A percentile compares a stretch with the other conserved stretches of the same genome.
These are phyloP conservation scores for Pachyuromys duprasi DNA, from an alignment of 2,797 vertebrate genomes.

Conservation along the genomic window DNA sequence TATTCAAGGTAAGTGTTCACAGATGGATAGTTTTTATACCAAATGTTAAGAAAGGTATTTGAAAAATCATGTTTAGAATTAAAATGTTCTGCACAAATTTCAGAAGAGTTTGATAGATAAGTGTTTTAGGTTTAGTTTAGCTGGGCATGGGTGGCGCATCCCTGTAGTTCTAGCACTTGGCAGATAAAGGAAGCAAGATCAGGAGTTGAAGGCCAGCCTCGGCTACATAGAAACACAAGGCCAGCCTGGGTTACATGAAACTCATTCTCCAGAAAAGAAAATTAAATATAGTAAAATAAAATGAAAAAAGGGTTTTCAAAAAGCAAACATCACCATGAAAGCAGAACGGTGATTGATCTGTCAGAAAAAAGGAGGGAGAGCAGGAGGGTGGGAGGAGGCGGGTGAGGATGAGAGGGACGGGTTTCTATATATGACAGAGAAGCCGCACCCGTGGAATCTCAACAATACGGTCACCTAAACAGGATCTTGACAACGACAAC, in stretches of 20 bases:
- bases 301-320: neutral
- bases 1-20: constrained; percentile 29
- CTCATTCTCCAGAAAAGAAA: neutral
- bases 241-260: neutral
- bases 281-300: neutral
- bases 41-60: neutral
- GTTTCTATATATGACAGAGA: neutral
- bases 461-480: neutral
- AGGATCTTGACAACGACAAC: neutral
- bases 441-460: neutral
- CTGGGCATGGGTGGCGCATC: neutral
- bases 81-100: neutral
- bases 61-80: constrained; percentile 35
- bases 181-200: neutral
- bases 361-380: neutral
- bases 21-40: neutral
- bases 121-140: constrained; percentile 19
- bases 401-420: neutral
- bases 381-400: neutral
- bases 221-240: neutral
- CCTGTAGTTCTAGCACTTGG: neutral
- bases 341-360: neutral
- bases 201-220: neutral
- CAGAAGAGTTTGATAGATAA: neutral
- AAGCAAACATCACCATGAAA: neutral